Conservation (phyloP, 2,113 vertebrate genomes). For the Eretmochelys imbricata region DNA sequence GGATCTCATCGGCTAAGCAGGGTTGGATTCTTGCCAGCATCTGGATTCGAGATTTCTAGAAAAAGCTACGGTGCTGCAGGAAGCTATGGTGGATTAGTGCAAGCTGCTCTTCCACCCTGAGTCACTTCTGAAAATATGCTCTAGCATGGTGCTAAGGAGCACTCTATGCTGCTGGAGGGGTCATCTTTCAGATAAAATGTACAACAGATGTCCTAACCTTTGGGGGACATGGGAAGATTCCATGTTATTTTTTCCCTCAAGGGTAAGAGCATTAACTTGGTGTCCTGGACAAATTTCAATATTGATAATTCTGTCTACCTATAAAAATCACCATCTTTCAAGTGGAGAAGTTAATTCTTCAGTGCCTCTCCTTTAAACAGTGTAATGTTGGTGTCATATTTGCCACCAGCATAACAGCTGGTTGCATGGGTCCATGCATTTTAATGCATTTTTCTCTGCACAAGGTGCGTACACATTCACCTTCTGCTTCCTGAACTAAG, state of each 20-base stretch:
- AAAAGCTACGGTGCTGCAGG: neutral
- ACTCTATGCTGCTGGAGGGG: neutral
- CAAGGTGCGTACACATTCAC: neutral
- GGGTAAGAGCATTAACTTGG: neutral
- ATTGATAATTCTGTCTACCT: neutral
- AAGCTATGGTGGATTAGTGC: no score
- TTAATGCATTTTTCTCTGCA: constrained; percentile 3
- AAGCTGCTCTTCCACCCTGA: no score
- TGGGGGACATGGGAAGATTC: neutral
- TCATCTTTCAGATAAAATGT: neutral
- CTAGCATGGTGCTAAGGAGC: neutral
- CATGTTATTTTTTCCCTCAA: neutral
- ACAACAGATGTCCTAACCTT: constrained; percentile 3
- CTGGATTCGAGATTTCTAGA: constrained; percentile 27
- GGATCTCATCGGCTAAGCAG: constrained; percentile 12
- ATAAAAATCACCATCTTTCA: neutral
- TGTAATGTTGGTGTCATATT: constrained; percentile 19
- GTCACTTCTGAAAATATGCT: neutral
- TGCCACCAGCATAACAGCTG: neutral
- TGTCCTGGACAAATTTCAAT: neutral
- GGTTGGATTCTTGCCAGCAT: constrained; percentile 19
- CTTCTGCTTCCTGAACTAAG: neutral
- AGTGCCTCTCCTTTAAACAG: constrained; percentile 8
- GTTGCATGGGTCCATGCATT: neutral
- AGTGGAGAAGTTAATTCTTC: neutral